Percentiles rank a stretch among this genome's conserved stretches.
Conservation (phyloP, 2,888 invertebrate species). For the Habrosyne pyritoides region DNA sequence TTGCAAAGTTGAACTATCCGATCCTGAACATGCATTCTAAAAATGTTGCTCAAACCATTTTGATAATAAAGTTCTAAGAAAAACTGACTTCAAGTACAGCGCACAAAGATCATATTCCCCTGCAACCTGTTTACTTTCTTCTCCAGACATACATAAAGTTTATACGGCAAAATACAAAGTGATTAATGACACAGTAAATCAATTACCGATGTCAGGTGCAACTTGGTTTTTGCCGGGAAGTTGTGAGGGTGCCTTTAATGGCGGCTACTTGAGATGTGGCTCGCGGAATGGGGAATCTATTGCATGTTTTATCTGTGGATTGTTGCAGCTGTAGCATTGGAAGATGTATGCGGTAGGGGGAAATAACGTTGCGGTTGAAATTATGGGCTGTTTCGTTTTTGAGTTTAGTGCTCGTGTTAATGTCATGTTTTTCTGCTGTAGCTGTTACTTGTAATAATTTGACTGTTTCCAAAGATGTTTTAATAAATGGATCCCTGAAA, state of each 20-base stretch:
- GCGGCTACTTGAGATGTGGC: constrained; percentile 31
- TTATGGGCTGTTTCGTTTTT: neutral
- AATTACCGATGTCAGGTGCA: constrained; percentile 77
- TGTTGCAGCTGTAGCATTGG: neutral
- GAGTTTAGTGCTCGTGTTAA: neutral
- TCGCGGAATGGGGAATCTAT: constrained; percentile 42
- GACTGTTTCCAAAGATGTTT: too few species aligned
- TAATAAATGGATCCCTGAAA: too few species aligned
- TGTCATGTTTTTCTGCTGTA: too few species aligned
- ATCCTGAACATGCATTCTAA: neutral
- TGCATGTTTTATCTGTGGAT: constrained; percentile 44
- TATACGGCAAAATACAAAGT: constrained; percentile 56
- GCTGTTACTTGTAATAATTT: too few species aligned
- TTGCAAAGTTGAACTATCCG: neutral
- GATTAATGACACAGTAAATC: constrained; percentile 76
- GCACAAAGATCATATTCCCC: neutral
- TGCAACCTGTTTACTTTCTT: neutral
- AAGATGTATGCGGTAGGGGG: neutral
- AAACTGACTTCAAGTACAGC: neutral
- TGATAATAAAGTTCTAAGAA: neutral
- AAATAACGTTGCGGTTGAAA: neutral
- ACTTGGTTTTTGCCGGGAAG: constrained; percentile 60
- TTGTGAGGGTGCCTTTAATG: constrained; percentile 51
- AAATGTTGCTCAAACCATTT: neutral
- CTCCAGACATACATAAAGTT: constrained; percentile 32